Base-by-base conservation (phyloP, 2,113 vertebrate genomes). In the Micronycteris hirsuta region DNA sequence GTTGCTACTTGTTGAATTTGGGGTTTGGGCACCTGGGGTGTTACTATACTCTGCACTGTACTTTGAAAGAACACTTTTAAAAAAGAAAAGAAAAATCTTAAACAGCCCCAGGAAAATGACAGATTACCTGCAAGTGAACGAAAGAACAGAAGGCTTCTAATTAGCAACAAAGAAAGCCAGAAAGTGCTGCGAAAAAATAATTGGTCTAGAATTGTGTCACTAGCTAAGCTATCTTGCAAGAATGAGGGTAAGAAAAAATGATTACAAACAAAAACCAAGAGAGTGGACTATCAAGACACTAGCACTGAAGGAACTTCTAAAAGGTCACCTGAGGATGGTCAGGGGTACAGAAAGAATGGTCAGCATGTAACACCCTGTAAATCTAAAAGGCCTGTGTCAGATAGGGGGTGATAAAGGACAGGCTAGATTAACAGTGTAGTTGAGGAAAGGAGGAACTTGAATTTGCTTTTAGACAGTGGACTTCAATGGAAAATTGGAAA, bases 361-460 rank as follows among this genome's bases (percentile, higher is more conserved):
- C 12, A 41, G 7, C 45, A 61, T 26, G 22, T n/a, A 33, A 67
- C n/a, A 28, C 14, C 8, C 17, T 31, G 19, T 43, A 83, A 56
- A 36, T 49, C 16, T 22, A 52, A 65, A 22, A 6, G 6, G 7
- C 65, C 71, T 31, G 20, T 26, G 84, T 54, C 73, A 86, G 83
- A n/a, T 67, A 56, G 38, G 43, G 54, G 14, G 0, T 73, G 73
- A 94, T 74, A 85, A 94, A 73, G 58, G 58, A 61, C 58, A 61
- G 38, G 71, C 36, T 88, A 28, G 10, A 94, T 36, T 78, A 78
- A 77, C 7, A 31, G 24, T 63, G 28, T 41, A 28, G n/a, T 58
- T 92, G 63, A 94, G 26, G 54, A 89, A 96, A 85, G 26, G 63
- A 15, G n/a, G 33, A 92, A 89, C 20, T 73, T 71, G 74, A 84